phyloP scores from a whole-genome alignment of 2,797 vertebrate species.

The Smutsia gigantea region DNA sequence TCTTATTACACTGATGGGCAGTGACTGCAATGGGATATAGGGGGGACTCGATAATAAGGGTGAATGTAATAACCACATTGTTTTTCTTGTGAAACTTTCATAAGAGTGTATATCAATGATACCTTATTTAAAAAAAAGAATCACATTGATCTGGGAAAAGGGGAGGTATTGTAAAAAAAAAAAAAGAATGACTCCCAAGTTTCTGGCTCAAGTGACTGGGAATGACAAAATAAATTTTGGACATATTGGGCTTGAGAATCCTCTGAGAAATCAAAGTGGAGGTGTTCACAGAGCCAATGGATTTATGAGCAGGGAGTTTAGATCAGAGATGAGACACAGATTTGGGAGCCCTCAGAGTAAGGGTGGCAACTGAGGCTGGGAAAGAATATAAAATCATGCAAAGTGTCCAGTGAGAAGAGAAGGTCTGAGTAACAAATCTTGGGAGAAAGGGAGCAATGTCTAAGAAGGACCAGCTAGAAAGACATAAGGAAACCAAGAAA shows the following conservation, averaged over 20 bases:
- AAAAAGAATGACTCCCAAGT: neutral
- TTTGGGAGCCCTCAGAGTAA: neutral
- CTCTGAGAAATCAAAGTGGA: neutral
- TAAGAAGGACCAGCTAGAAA: slow-evolving; percentile 1
- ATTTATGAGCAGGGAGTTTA: neutral
- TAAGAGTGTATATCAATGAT: too few species aligned
- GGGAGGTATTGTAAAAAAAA: too few species aligned
- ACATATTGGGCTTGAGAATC: neutral
- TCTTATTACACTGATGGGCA: too few species aligned
- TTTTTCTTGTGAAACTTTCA: too few species aligned
- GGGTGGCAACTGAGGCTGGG: neutral
- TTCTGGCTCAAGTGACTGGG: neutral
- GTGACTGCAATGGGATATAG: too few species aligned
- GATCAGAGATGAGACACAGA: neutral
- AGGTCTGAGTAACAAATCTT: neutral
- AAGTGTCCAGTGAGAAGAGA: neutral
- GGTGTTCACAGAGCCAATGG: neutral
- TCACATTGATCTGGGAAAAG: too few species aligned
- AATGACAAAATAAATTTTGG: neutral
- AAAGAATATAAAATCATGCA: neutral
- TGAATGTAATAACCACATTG: too few species aligned
- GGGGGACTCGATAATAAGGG: too few species aligned
- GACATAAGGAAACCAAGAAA: neutral
- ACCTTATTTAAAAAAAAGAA: too few species aligned
- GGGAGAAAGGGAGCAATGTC: neutral